Conservation (phyloP, 2,113 vertebrate genomes). For the Pandion haliaetus region DNA sequence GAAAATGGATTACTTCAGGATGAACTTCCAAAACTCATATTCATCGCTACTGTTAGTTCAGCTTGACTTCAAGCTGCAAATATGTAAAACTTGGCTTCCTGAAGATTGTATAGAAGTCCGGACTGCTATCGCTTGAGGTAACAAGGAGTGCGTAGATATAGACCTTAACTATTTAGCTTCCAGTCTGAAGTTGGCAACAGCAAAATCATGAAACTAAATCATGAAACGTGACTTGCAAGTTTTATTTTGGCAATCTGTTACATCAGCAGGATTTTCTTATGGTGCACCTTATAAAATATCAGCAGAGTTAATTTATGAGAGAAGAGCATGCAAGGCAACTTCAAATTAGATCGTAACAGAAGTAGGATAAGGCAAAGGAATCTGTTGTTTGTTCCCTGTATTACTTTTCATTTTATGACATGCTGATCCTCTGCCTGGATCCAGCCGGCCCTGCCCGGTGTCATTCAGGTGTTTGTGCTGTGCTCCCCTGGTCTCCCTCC, state of each 20-base stretch:
- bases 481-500: not conserved
- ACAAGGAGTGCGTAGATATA: not conserved
- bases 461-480: not conserved
- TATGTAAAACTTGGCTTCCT: not conserved
- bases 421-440: not conserved
- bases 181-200: not conserved
- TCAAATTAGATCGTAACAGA: not conserved
- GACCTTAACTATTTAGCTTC: not conserved
- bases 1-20: not conserved
- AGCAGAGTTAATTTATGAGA: not conserved
- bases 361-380: not conserved
- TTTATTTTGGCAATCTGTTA: not conserved
- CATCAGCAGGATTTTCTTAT: not conserved
- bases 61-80: not conserved
- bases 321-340: not conserved
- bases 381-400: not conserved
- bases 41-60: not conserved
- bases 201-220: not conserved
- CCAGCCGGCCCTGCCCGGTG: not conserved
- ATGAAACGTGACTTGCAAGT: not conserved
- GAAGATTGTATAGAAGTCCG: not conserved
- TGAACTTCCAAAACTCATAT: not conserved
- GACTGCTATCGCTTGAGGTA: rapidly evolving
- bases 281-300: not conserved
- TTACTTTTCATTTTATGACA: not conserved